Percentiles rank a stretch among this genome's conserved stretches.
Conservation (phyloP, 2,113 vertebrate species). For the Pseudopipra pipra region DNA sequence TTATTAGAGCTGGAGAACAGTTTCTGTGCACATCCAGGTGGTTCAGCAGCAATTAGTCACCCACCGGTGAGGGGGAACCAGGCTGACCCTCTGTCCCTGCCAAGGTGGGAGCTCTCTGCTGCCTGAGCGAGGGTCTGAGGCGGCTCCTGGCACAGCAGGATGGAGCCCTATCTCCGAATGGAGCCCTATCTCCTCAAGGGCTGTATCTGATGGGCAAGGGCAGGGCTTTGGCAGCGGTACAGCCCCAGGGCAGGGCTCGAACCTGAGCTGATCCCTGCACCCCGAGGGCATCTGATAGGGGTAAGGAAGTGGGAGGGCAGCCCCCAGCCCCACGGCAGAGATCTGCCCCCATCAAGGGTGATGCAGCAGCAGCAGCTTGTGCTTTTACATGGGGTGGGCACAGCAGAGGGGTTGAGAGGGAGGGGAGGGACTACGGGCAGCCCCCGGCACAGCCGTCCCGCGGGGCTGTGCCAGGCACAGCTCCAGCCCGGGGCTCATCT, state of each 20-base stretch:
- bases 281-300: neutral
- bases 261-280: neutral
- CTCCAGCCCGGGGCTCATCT: conserved; percentile 22
- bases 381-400: neutral
- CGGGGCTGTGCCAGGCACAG: neutral
- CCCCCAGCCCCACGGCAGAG: neutral
- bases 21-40: neutral
- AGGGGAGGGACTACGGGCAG: neutral
- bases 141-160: neutral
- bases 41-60: neutral
- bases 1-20: neutral
- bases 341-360: rapidly evolving
- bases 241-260: neutral
- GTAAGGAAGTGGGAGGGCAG: neutral
- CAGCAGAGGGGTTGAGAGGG: neutral
- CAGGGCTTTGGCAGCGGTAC: neutral
- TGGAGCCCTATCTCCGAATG: neutral
- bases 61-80: rapidly evolving
- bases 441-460: rapidly evolving
- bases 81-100: neutral
- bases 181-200: neutral
- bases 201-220: neutral
- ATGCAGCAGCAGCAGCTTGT: neutral
- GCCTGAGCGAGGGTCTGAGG: rapidly evolving
- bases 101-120: neutral